phyloP scores from a whole-genome alignment of 2,797 vertebrate genomes.

The Gobionotothen gibberifrons region DNA sequence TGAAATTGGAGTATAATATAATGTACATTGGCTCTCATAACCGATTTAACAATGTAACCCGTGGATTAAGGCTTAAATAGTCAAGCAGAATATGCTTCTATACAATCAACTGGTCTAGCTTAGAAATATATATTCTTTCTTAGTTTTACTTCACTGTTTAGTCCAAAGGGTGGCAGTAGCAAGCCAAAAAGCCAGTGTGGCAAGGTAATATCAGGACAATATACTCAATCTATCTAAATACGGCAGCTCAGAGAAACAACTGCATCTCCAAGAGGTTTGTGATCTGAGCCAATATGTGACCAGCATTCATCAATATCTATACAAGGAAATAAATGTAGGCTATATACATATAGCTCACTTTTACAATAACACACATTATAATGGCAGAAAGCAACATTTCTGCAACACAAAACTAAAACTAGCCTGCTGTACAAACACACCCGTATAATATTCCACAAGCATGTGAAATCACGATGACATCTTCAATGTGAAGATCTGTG shows the following conservation, averaged over 20 bases:
- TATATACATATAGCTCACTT: background rate
- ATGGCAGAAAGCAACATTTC: background rate
- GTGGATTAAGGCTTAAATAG: background rate
- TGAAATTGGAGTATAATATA: background rate
- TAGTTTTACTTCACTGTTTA: background rate
- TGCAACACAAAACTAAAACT: constrained; percentile 18
- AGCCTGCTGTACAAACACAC: background rate
- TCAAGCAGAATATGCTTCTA: background rate
- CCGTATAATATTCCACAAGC: background rate
- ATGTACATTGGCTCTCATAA: background rate
- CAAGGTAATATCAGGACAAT: background rate
- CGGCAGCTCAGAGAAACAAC: background rate
- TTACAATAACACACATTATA: constrained; percentile 10
- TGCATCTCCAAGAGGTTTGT: no score
- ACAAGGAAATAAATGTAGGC: background rate
- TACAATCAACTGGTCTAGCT: background rate
- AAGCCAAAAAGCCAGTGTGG: constrained; percentile 3
- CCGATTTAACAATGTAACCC: background rate
- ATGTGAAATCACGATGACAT: constrained; percentile 23
- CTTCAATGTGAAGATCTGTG: constrained; percentile 15
- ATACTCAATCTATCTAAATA: no score
- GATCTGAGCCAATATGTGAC: background rate
- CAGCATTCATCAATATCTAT: background rate
- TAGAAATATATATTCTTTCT: background rate
- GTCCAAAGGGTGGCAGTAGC: constrained; percentile 60